Evolutionary conservation across 1,140 invertebrate species (phyloP).

Genomic region (Drosophila ananassae): DNA sequence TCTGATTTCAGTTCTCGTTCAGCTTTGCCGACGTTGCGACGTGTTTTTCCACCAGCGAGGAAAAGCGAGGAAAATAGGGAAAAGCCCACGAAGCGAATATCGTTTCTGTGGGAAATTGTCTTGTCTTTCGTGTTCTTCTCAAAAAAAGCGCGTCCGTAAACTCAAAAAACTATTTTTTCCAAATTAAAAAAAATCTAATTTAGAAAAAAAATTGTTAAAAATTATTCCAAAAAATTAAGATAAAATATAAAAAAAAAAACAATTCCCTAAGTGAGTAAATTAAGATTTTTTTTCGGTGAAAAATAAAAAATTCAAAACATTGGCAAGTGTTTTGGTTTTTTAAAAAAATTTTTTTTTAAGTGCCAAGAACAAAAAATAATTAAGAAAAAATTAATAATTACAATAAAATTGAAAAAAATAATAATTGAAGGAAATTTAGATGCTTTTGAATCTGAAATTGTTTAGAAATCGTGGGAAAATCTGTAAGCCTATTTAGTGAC

Average conservation of each 20-base stretch:
- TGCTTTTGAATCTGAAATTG: not conserved
- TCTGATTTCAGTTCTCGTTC: slow-evolving; percentile 77
- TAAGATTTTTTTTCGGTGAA: slow-evolving; percentile 10
- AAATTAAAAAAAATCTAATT: slow-evolving; percentile 5
- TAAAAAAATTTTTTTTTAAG: slow-evolving; percentile 29
- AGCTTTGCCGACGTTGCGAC: slow-evolving; percentile 81
- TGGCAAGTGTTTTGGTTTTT: not conserved
- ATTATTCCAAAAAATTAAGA: slow-evolving; percentile 4
- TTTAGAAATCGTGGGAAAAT: slow-evolving; percentile 13
- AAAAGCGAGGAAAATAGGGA: slow-evolving; percentile 6
- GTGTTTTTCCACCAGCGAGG: slow-evolving; percentile 52
- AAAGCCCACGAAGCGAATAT: not conserved
- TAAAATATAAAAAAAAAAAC: not conserved
- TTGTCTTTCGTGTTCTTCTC: slow-evolving; percentile 30
- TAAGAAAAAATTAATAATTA: slow-evolving; percentile 17
- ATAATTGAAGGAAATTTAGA: not conserved
- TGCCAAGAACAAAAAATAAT: slow-evolving; percentile 23
- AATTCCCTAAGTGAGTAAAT: slow-evolving; percentile 3
- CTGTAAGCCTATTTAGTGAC: slow-evolving; percentile 28
- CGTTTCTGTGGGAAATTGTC: slow-evolving; percentile 18
- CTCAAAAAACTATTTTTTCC: not conserved
- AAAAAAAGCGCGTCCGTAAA: slow-evolving; percentile 29
- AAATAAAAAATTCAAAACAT: not conserved
- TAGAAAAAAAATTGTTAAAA: not conserved
- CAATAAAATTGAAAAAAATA: not conserved